Evolutionary conservation across 2,113 vertebrate genomes (phyloP).

Genomic region (Amphiprion percula): DNA sequence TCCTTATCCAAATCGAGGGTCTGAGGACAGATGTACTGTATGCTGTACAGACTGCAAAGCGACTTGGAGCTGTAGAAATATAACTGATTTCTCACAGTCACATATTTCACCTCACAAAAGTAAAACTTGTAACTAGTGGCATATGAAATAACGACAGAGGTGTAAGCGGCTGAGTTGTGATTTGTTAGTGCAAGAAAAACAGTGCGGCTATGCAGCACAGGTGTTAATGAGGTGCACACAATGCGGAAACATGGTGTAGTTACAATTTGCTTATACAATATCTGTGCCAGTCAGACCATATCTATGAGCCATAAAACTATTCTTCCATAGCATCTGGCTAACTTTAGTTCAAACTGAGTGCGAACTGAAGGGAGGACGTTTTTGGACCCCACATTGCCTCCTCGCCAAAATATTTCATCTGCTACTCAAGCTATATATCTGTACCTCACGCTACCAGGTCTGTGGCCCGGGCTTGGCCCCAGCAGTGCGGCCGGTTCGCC

Average conservation of each 20-base stretch:
- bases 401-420: background rate
- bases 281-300: background rate
- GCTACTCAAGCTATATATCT: background rate
- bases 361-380: background rate
- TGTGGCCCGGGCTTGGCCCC: background rate
- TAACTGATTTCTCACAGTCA: too few species aligned
- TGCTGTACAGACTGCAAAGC: too few species aligned
- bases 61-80: too few species aligned
- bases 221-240: background rate
- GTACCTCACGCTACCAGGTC: background rate
- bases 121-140: background rate
- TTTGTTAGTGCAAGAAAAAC: background rate
- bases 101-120: background rate
- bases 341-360: constrained; percentile 30
- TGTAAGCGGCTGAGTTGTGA: background rate
- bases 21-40: too few species aligned
- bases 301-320: constrained; percentile 5
- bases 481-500: background rate
- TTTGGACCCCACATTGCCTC: background rate
- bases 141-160: too few species aligned
- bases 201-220: background rate
- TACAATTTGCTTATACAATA: constrained; percentile 13
- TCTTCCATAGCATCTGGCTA: constrained; percentile 21
- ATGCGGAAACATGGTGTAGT: background rate
- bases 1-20: too few species aligned